Percentiles rank a stretch among this genome's conserved stretches.
phyloP scores from a whole-genome alignment of 2,797 vertebrate species.

The Megalops cyprinoides region DNA sequence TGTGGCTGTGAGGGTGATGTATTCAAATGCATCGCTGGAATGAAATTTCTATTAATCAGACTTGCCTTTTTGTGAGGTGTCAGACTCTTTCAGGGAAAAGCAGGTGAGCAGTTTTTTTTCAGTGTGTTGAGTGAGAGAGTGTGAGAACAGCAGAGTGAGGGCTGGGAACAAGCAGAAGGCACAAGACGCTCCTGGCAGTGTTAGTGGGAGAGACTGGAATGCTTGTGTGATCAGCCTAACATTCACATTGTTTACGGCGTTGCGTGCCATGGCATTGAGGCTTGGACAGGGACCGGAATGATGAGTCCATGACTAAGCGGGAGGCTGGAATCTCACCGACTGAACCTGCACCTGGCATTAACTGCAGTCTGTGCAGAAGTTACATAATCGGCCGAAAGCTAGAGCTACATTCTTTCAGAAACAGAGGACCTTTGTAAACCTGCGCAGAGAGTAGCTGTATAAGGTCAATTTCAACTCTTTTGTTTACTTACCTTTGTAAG shows the following conservation, averaged over 20 bases:
- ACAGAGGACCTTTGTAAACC: constrained; percentile 26
- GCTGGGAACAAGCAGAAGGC: constrained; percentile 38
- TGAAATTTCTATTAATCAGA: no score
- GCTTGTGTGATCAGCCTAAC: constrained; percentile 23
- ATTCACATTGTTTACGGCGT: constrained; percentile 20
- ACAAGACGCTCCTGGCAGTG: constrained; percentile 37
- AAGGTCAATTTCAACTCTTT: not conserved
- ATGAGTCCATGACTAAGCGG: constrained; percentile 58
- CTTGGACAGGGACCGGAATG: constrained; percentile 43
- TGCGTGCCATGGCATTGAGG: constrained; percentile 52
- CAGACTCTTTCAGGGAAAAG: not conserved
- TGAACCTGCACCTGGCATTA: constrained; percentile 26
- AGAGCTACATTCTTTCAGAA: constrained; percentile 16
- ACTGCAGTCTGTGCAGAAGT: constrained; percentile 25
- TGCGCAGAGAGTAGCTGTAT: not conserved
- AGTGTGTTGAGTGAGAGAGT: not conserved
- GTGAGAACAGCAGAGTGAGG: not conserved
- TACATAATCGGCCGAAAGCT: constrained; percentile 38
- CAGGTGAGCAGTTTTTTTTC: not conserved
- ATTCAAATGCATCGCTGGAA: no score
- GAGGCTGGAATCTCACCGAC: constrained; percentile 52
- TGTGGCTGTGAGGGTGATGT: no score
- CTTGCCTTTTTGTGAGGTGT: no score
- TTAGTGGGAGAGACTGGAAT: constrained; percentile 27
- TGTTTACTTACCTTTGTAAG: not conserved